Evolutionary conservation across 1,140 invertebrate species (phyloP), one percentile per base, ranked within the genome.

Genomic region (Sminthurinus signatus): DNA sequence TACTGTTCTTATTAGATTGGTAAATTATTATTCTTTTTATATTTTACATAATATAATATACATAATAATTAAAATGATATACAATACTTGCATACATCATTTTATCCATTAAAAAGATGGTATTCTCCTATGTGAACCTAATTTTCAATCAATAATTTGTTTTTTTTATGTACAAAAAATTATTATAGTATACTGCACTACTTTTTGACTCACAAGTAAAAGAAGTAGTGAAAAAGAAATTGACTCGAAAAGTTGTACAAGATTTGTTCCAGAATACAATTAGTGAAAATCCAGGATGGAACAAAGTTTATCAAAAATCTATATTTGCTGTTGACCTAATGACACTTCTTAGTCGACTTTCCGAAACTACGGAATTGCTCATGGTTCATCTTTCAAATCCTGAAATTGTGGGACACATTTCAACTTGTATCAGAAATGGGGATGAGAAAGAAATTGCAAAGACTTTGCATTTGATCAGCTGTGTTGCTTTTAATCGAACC

Each of bases 341-440:
- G 2, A 54, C 28, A 17, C n/a, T 60, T 2, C 54, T 65, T 4
- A 23, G 55, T 5, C 60, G 55, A 32, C 19, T 23, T 10, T 39
- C 44, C 4, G 23, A 43, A 14, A 15, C 25, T 54, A 12, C 42
- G 2, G 44, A 61, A 8, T 10, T 39, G n/a, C 32, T 62, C 5
- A 23, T 51, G 17, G 28, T 32, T 19, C 46, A 21, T 31, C 19
- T 60, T 23, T n/a, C 39, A 19, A 46, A 39, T 19, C 28, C 32
- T 44, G 19, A 52, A 10, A 52, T 56, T 21, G 31, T 32, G 25
- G 48, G 27, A 25, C 60, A 67, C 14, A 62, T 67, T 58, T 44
- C 59, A 23, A 66, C 56, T 43, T 61, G 64, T 19, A 46, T 66
- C 15, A 21, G 32, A 15, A 57, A 67, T 32, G 65, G 65, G 1